Conservation (phyloP, 2,113 vertebrate species). For the Oreochromis niloticus region DNA sequence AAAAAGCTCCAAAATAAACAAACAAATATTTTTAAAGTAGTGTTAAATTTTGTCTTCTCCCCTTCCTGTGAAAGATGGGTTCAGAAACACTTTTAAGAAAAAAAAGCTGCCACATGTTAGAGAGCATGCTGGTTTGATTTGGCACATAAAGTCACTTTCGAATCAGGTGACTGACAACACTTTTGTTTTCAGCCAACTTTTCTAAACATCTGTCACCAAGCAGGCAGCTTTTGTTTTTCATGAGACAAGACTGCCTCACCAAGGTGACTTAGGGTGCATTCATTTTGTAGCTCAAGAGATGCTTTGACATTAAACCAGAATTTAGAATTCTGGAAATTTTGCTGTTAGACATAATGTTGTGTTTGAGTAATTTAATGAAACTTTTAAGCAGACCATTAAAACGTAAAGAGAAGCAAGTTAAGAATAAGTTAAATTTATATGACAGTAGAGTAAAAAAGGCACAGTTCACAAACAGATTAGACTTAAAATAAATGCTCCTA, state of each 20-base stretch:
- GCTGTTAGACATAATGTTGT: not conserved
- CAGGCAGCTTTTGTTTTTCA: not conserved
- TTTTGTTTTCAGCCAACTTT: not conserved
- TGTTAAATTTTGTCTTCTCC: not conserved
- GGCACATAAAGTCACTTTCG: conserved; percentile 7
- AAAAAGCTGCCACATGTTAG: not conserved
- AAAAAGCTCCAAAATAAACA: not conserved
- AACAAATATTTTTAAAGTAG: not conserved
- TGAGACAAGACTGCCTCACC: not conserved
- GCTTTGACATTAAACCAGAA: not conserved
- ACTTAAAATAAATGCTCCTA: not conserved
- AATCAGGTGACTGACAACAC: conserved; percentile 6
- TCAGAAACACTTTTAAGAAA: not conserved
- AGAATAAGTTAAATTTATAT: not conserved
- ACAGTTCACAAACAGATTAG: not conserved
- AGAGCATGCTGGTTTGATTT: not conserved
- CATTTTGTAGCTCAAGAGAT: not conserved
- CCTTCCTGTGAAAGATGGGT: not conserved
- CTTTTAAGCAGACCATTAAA: not conserved
- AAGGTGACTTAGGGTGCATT: not conserved
- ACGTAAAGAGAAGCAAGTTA: not conserved
- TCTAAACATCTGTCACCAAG: not conserved
- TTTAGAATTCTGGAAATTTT: not conserved
- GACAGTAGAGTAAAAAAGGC: not conserved
- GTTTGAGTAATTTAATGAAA: not conserved